phyloP scores from a whole-genome alignment of 1,140 invertebrate species.

The Plectrocnemia conspersa region DNA sequence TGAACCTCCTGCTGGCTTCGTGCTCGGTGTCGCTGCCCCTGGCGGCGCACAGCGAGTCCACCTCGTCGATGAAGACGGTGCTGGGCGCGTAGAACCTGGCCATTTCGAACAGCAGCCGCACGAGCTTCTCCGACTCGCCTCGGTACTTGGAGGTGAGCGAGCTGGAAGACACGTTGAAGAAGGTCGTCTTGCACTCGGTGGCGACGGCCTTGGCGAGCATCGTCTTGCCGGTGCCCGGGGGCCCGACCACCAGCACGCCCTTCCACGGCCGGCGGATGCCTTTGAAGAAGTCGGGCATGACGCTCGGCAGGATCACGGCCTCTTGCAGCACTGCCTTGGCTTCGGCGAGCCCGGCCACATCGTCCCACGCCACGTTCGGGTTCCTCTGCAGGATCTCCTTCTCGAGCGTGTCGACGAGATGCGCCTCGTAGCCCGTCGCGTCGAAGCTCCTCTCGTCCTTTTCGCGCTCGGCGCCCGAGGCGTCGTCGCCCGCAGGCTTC shows the following conservation, averaged over 20 bases:
- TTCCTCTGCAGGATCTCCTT: slow-evolving; percentile 96
- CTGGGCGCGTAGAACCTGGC: slow-evolving; percentile 97
- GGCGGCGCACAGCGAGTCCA: slow-evolving; percentile 94
- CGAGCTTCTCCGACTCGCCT: slow-evolving; percentile 98
- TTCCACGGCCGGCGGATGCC: slow-evolving; percentile 85
- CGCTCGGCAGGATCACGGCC: slow-evolving; percentile 93
- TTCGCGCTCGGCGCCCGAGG: slow-evolving; percentile 41
- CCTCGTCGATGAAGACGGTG: slow-evolving; percentile 99
- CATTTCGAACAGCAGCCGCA: slow-evolving; percentile 97
- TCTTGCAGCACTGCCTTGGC: slow-evolving; percentile 94
- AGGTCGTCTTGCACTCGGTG: slow-evolving; percentile 97
- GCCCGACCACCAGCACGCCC: slow-evolving; percentile 81
- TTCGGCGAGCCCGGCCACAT: slow-evolving; percentile 94
- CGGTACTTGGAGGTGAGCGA: slow-evolving; percentile 97
- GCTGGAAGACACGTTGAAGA: slow-evolving; percentile 98
- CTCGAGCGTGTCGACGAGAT: slow-evolving; percentile 78
- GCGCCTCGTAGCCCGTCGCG: slow-evolving; percentile 67
- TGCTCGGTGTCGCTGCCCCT: slow-evolving; percentile 95
- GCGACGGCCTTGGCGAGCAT: slow-evolving; percentile 98
- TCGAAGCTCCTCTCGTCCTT: slow-evolving; percentile 58
- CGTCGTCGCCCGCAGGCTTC: slow-evolving; percentile 28
- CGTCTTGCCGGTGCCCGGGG: slow-evolving; percentile 96
- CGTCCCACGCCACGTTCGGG: slow-evolving; percentile 93
- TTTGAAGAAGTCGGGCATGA: slow-evolving; percentile 98
- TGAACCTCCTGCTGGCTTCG: slow-evolving; percentile 97